Evolutionary conservation across 2,888 invertebrate species (phyloP).

Genomic region (Oligia strigilis): DNA sequence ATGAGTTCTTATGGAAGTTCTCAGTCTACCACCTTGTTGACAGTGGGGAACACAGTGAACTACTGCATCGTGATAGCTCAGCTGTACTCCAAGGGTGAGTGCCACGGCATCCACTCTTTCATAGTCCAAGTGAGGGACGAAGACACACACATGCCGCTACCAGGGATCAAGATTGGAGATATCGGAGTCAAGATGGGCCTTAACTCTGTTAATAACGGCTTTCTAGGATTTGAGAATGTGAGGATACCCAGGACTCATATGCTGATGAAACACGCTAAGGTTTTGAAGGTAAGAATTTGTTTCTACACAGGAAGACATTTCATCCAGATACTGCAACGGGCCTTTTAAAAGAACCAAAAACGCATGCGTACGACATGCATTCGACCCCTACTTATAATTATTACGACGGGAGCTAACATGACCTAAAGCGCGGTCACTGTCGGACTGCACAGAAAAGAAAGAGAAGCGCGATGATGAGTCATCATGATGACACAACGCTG

Average conservation of each 20-base stretch:
- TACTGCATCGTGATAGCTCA: conserved; percentile 98
- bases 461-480: too few species aligned
- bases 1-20: background rate
- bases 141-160: conserved; percentile 95
- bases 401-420: too few species aligned
- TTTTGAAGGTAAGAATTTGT: conserved; percentile 88
- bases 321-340: too few species aligned
- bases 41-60: conserved; percentile 98
- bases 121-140: conserved; percentile 97
- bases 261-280: conserved; percentile 98
- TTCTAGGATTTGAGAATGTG: conserved; percentile 95
- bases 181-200: conserved; percentile 98
- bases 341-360: too few species aligned
- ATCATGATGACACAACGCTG: too few species aligned
- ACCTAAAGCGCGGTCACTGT: too few species aligned
- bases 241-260: conserved; percentile 96
- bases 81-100: conserved; percentile 94
- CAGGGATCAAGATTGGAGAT: conserved; percentile 97
- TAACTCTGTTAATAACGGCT: conserved; percentile 97
- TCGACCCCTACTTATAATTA: too few species aligned
- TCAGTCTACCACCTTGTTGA: conserved; percentile 38
- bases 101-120: conserved; percentile 97
- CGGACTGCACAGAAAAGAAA: too few species aligned
- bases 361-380: too few species aligned
- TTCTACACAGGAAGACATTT: background rate